Evolutionary conservation across 2,888 invertebrate genomes (phyloP), one percentile per base, ranked within the genome.

Genomic region (Scrobipalpa costella): DNA sequence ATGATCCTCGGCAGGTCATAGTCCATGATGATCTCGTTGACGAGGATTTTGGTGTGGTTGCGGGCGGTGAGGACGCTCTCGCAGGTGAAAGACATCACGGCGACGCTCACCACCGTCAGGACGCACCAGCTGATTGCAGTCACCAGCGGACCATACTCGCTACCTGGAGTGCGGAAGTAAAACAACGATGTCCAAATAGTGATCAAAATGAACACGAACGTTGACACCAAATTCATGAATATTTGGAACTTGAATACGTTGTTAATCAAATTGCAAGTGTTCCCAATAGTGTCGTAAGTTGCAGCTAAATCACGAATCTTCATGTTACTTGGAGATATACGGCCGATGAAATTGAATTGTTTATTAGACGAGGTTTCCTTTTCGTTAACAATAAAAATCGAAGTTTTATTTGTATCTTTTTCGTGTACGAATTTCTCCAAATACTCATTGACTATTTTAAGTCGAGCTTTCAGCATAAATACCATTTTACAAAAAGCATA

Each of bases 1-100:
- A 83, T 81, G 0, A 68, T 69, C 63, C 74, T 78, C 1, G 85
- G 84, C 2, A 86, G 72, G 21, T 79, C 76, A 62, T 87, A 87
- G 67, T 84, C 79, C 81, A 85, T 86, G 34, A 87, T 79, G 1
- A 88, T 63, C 65, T 86, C 81, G 65, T 85, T 85, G 0, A 87
- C 75, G 34, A 85, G 69, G 27, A 79, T 69, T 66, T 79, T 85
- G 0, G 83, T 84, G 6, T 71, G 66, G 17, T 77, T 79, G 13
- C 85, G 77, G 8, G 76, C 73, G 11, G 71, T 38, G 57, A 76
- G 72, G n/a, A 88, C 63, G 27, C 62, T 69, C 68, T 86, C 84
- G 63, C 87, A 85, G 34, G 74, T 71, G 27, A 76, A 73, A 3
- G 81, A 81, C 74, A 86, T 78, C 5, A 75, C 57, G 7, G 72